These are phyloP conservation scores for Sinodicranocentrus sp. DNA, from an alignment of 2,888 invertebrate species.

Conservation along the genomic window DNA sequence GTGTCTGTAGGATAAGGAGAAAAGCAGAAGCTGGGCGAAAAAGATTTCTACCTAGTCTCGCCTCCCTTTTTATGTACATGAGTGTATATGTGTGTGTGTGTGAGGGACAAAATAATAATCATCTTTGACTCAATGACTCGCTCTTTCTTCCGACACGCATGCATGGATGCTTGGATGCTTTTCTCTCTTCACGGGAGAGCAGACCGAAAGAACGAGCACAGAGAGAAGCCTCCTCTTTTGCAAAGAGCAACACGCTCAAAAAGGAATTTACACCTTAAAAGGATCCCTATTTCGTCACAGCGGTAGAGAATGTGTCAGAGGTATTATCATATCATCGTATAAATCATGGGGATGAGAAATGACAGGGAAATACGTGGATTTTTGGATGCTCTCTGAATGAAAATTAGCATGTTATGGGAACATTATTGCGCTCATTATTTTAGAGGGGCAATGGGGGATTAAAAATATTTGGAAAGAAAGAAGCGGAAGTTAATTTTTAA, in stretches of 20 bases:
- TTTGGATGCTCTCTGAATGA: no score
- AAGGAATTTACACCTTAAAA: conserved; percentile 48
- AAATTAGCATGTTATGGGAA: no score
- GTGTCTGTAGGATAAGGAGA: neutral
- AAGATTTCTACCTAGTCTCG: neutral
- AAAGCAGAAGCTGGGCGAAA: neutral
- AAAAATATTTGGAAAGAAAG: no score
- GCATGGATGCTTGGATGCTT: conserved; percentile 39
- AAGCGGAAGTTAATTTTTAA: conserved; percentile 11
- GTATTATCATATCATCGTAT: conserved; percentile 19
- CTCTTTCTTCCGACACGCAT: conserved; percentile 57
- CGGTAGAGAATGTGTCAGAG: conserved; percentile 20
- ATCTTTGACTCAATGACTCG: conserved; percentile 62
- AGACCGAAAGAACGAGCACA: neutral
- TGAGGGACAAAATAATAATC: conserved; percentile 54
- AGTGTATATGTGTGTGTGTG: conserved; percentile 10
- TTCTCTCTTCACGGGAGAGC: conserved; percentile 1
- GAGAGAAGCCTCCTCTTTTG: no score
- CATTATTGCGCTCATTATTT: no score
- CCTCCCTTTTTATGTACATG: no score
- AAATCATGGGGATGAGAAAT: conserved; percentile 33
- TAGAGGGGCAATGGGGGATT: no score
- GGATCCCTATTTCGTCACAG: conserved; percentile 17
- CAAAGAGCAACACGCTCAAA: conserved; percentile 14
- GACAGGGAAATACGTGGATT: no score